Evolutionary conservation across 2,888 invertebrate species (phyloP), one percentile per base, ranked within the genome.

Genomic region (Anticlea derivata): DNA sequence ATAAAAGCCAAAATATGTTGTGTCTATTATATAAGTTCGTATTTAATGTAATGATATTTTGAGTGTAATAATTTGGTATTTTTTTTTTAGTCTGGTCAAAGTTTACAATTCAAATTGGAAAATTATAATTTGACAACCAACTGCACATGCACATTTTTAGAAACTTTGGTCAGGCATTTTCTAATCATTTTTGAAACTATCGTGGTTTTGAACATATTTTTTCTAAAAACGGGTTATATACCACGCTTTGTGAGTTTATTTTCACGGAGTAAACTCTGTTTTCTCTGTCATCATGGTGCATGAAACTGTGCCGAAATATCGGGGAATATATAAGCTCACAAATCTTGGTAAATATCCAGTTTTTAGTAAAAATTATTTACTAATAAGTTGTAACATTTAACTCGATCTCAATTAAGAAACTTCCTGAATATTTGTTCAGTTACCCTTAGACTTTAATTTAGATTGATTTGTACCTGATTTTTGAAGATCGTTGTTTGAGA

Each of bases 391-490:
- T 37, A 58, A 61, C 63, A 63, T 70, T 74, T 68, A 78, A 77
- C 75, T 69, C 75, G 89, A 90, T 90, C 90, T 89, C 89, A 89
- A 70, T 64, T 61, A 67, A 69, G 70, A 40, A 60, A 80, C 82
- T 86, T 86, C 85, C 85, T 80, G 71, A 79, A 75, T 74, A 76
- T 78, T 70, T 50, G 24, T 86, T 86, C 77, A 83, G 88, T 89
- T 90, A 90, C 89, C n/a, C 89, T 80, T 89, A 86, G 86, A 79
- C 63, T 81, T n/a, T 87, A 86, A 81, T 85, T 87, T 86, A 70
- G 69, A 78, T 85, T 87, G 73, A 84, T 88, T 89, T 87, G 89
- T 89, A 89, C 89, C 89, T 89, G 89, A 89, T 88, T 88, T 88
- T 81, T 69, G 60, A 54, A 73, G 74, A 72, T 71, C 70, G 77